Base-by-base conservation (phyloP, 2,888 invertebrate species). In the Tetramorium bicarinatum region DNA sequence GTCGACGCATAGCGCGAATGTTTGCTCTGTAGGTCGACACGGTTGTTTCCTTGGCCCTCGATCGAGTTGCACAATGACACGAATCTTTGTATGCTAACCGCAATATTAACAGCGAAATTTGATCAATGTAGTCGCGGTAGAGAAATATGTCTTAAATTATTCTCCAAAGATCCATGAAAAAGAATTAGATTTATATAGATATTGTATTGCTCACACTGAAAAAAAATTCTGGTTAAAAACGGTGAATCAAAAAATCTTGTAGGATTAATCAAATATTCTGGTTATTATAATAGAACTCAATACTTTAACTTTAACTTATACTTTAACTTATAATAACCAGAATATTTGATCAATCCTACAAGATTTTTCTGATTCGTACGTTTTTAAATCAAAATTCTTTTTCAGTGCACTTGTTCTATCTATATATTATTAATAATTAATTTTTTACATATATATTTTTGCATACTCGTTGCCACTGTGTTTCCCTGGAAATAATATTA, bases 1-100 rank as follows among this genome's bases (percentile, higher is more conserved):
- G 54, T 15, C n/a, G 21, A 56, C 47, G 75, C 47, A 21, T 29
- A 34, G 44, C 71, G 56, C 44, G 47, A 56, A 47, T 79, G 54
- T 74, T 80, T 49, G 59, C 18, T 25, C 34, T 21, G 44, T 11
- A 11, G 64, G 3, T 34, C 29, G 38, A 21, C 25, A 7, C 47
- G 34, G n/a, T 62, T 75, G 49, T 75, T 75, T 59, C 21, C 38
- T 62, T 38, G 52, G 25, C 11, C 18, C 6, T 41, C 38, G 18
- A 52, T 41, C 38, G 18, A 52, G 64, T 38, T 13, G 52, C 15
- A 49, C 38, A 49, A 6, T 49, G 44, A 49, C 44, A 34, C 34
- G 34, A 56, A 29, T 74, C 44, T 74, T n/a, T 18, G 6, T 59
- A 8, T 11, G 18, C 9, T 21, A 6, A 38, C 6, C 21, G n/a